Evolutionary conservation across 2,888 invertebrate genomes (phyloP).

Genomic region (Odontocerum albicorne): DNA sequence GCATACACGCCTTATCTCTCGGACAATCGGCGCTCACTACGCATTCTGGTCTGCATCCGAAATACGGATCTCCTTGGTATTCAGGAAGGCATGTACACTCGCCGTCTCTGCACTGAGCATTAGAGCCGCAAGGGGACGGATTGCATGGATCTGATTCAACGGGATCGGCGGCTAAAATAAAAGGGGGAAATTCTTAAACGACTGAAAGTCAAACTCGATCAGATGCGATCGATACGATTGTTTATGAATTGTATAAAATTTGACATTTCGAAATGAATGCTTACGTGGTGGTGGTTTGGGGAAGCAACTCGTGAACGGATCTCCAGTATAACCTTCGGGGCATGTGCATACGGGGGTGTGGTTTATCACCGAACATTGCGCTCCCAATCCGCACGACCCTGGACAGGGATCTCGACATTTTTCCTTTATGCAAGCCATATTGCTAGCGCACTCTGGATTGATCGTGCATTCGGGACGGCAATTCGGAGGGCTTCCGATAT

Average conservation of each 20-base stretch:
- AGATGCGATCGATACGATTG: too few relatives aligned
- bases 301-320: constrained; percentile 59
- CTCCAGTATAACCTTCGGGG: constrained; percentile 59
- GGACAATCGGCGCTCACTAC: constrained; percentile 72
- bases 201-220: too few relatives aligned
- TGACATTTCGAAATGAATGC: constrained; percentile 17
- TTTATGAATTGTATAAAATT: too few relatives aligned
- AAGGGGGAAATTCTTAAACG: constrained; percentile 47
- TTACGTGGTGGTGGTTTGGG: constrained; percentile 41
- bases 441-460: constrained; percentile 67
- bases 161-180: constrained; percentile 46
- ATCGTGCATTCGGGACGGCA: constrained; percentile 69
- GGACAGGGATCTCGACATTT: constrained; percentile 69
- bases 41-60: constrained; percentile 77
- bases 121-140: constrained; percentile 70
- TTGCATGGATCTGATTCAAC: constrained; percentile 60
- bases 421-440: constrained; percentile 65
- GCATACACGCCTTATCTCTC: constrained; percentile 69
- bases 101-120: constrained; percentile 70
- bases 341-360: constrained; percentile 68
- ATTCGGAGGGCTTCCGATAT: constrained; percentile 66
- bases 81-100: constrained; percentile 71
- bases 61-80: constrained; percentile 76
- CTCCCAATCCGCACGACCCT: constrained; percentile 65
- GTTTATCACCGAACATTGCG: constrained; percentile 61